phyloP scores from a whole-genome alignment of 2,113 vertebrate species.

The Glaucidium brasilianum region DNA sequence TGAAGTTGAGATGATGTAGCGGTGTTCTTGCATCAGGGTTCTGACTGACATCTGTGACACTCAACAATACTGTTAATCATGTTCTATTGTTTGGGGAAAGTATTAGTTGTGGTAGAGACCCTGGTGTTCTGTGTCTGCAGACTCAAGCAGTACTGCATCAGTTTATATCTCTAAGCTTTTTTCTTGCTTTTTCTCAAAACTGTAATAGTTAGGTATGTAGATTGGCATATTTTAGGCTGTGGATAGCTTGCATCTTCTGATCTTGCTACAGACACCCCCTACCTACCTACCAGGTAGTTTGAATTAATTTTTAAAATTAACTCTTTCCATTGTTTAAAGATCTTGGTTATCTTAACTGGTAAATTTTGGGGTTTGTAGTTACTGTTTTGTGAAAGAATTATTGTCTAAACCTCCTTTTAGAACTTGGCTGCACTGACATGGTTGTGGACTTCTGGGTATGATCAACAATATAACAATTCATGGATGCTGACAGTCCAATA shows the following conservation, averaged over 20 bases:
- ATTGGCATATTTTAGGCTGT: not conserved
- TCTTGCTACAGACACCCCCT: not conserved
- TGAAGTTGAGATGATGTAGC: not conserved
- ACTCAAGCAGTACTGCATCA: not conserved
- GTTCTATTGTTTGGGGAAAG: not conserved
- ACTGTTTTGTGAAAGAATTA: not conserved
- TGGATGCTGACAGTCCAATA: not conserved
- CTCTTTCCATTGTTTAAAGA: not conserved
- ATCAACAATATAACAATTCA: not conserved
- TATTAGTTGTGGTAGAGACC: not conserved
- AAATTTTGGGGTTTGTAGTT: not conserved
- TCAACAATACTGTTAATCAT: not conserved
- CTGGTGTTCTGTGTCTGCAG: not conserved
- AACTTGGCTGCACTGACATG: not conserved
- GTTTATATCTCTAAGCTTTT: not conserved
- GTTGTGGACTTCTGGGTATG: not conserved
- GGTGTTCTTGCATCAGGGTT: not conserved
- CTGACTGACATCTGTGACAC: not conserved
- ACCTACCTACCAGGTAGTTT: not conserved
- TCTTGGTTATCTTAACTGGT: rapidly evolving
- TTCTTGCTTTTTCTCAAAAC: not conserved
- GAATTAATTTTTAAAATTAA: not conserved
- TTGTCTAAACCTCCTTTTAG: not conserved
- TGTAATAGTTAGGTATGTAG: not conserved
- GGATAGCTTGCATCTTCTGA: not conserved